These are phyloP conservation scores for Lycia hirtaria DNA, from an alignment of 2,888 invertebrate species.

Conservation along the genomic window DNA sequence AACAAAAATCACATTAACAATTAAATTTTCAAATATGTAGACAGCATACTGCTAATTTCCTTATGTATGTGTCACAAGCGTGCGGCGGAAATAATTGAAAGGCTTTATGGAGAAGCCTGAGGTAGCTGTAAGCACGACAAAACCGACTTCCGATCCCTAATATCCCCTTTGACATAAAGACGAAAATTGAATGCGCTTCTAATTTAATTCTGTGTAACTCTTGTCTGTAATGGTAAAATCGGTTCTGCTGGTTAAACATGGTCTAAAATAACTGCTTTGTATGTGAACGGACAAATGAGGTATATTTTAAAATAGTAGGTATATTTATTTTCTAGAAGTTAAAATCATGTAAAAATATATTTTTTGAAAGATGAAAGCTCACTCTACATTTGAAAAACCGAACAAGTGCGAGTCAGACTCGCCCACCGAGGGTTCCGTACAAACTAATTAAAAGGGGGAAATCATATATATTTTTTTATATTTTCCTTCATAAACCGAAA, in stretches of 20 bases:
- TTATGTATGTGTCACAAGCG: slow-evolving; percentile 7
- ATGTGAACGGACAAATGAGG: too few relatives aligned
- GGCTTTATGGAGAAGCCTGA: slow-evolving; percentile 66
- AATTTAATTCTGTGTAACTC: slow-evolving; percentile 49
- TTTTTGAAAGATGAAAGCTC: too few relatives aligned
- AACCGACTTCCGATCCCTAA: slow-evolving; percentile 45
- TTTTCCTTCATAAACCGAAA: too few relatives aligned
- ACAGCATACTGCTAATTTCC: slow-evolving; percentile 2
- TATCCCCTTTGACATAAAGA: slow-evolving; percentile 47
- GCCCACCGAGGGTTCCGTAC: too few relatives aligned
- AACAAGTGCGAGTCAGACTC: too few relatives aligned
- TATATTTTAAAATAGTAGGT: too few relatives aligned
- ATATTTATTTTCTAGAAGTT: too few relatives aligned
- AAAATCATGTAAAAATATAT: too few relatives aligned
- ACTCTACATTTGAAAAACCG: too few relatives aligned
- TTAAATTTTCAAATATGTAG: not conserved
- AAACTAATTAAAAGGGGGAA: too few relatives aligned
- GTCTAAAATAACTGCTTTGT: slow-evolving; percentile 54
- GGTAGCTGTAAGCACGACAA: slow-evolving; percentile 45
- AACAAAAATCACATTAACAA: too few relatives aligned
- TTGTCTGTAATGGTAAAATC: slow-evolving; percentile 49
- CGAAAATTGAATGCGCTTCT: slow-evolving; percentile 48
- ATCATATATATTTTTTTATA: too few relatives aligned
- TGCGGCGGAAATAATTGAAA: slow-evolving; percentile 73
- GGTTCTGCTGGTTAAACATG: slow-evolving; percentile 64